Evolutionary conservation across 2,797 vertebrate species (phyloP).

Genomic region (Sebastes hubbsi): DNA sequence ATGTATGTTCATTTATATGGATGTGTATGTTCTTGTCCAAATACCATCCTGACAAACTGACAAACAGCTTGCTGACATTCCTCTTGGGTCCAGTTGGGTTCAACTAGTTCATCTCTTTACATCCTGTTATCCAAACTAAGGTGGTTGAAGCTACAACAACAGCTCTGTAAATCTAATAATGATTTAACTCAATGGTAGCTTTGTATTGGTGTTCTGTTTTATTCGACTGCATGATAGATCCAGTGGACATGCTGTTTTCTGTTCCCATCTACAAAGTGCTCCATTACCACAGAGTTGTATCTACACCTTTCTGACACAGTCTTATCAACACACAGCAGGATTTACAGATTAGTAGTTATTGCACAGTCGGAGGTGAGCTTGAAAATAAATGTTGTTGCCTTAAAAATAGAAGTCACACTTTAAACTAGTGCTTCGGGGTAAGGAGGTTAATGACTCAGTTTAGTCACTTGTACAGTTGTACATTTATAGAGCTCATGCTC

Average conservation of each 20-base stretch:
- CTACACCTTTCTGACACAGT: background rate
- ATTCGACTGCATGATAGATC: background rate
- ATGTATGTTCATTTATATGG: background rate
- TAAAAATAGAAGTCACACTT: background rate
- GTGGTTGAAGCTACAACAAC: background rate
- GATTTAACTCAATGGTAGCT: background rate
- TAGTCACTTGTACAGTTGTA: background rate
- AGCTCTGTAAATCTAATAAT: background rate
- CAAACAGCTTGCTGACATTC: slow-evolving; percentile 27
- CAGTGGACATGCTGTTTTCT: background rate
- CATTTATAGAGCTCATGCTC: background rate
- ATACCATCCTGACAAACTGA: slow-evolving; percentile 34
- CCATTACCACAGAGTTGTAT: background rate
- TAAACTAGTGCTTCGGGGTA: background rate
- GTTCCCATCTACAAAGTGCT: background rate
- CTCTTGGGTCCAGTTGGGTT: slow-evolving; percentile 16
- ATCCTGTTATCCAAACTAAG: background rate
- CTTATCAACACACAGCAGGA: background rate
- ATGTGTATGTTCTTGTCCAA: slow-evolving; percentile 32
- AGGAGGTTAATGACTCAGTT: background rate
- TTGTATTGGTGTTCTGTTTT: background rate
- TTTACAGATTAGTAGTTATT: background rate
- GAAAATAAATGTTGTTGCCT: background rate
- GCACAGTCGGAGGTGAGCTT: background rate
- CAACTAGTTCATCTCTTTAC: slow-evolving; percentile 17